phyloP scores from a whole-genome alignment of 2,797 vertebrate genomes.

The Danio choprae region DNA sequence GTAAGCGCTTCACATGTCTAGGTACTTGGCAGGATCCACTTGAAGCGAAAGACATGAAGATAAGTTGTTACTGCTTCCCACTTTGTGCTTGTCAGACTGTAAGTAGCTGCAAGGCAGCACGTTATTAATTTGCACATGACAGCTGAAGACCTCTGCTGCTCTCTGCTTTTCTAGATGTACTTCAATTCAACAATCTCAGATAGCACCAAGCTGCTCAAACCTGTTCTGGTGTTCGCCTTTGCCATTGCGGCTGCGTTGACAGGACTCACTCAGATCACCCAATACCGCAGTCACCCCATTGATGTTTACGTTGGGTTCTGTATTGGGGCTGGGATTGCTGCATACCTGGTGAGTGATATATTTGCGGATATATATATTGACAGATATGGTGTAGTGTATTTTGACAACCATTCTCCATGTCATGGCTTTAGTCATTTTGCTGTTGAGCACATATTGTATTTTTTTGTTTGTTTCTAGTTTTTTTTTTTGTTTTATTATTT shows the following conservation, averaged over 20 bases:
- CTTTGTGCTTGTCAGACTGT: slow-evolving; percentile 28
- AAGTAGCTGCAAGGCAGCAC: slow-evolving; percentile 25
- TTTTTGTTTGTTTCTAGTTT: too few relatives aligned
- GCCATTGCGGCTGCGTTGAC: slow-evolving; percentile 92
- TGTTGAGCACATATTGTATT: background rate
- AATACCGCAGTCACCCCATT: slow-evolving; percentile 86
- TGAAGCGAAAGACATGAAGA: slow-evolving; percentile 38
- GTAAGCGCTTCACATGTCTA: slow-evolving; percentile 30
- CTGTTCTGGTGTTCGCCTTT: slow-evolving; percentile 92
- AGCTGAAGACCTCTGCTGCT: slow-evolving; percentile 44
- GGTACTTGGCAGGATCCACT: slow-evolving; percentile 39
- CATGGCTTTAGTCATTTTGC: background rate
- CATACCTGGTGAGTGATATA: slow-evolving; percentile 81
- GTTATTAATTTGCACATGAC: slow-evolving; percentile 44
- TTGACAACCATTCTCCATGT: background rate
- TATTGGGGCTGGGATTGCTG: slow-evolving; percentile 83
- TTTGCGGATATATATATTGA: background rate
- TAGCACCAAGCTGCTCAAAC: slow-evolving; percentile 95
- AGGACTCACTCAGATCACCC: slow-evolving; percentile 92
- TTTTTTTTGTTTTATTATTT: background rate
- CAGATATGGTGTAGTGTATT: background rate
- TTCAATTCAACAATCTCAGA: slow-evolving; percentile 95
- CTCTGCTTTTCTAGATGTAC: slow-evolving; percentile 86
- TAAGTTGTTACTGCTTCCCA: slow-evolving; percentile 37
- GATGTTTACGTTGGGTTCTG: slow-evolving; percentile 87